These are phyloP conservation scores for Sebastiscus albofasciatus DNA, from an alignment of 2,797 vertebrate species.

Conservation along the genomic window DNA sequence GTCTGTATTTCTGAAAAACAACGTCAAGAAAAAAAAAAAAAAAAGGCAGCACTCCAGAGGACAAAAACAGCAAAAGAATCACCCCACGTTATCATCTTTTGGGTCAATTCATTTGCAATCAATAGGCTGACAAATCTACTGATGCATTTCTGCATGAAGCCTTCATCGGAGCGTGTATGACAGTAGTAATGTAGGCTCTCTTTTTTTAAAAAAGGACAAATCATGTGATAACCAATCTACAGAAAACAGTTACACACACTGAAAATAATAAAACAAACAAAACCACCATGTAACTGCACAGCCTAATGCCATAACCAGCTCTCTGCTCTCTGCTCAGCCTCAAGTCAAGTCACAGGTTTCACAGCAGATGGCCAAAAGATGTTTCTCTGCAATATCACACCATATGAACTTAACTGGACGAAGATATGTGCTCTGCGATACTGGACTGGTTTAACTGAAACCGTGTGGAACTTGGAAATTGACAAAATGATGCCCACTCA, in stretches of 20 bases:
- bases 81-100: not conserved
- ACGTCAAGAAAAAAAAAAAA: not conserved
- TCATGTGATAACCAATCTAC: not conserved
- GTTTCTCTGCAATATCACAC: not conserved
- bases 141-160: not conserved
- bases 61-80: not conserved
- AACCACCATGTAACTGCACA: slow-evolving; percentile 25
- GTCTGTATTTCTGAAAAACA: not conserved
- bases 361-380: slow-evolving; percentile 35
- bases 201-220: not conserved
- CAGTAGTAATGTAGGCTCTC: not conserved
- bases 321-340: slow-evolving; percentile 39
- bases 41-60: not conserved
- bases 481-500: not conserved
- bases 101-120: not conserved
- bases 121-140: not conserved
- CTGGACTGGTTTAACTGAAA: slow-evolving; percentile 2
- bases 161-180: not conserved
- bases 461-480: not conserved
- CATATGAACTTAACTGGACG: not conserved
- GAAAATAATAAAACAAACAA: too few species aligned
- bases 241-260: not conserved
- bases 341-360: slow-evolving; percentile 27
- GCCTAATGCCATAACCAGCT: slow-evolving; percentile 5
- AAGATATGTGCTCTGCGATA: not conserved